phyloP scores from a whole-genome alignment of 2,888 invertebrate genomes.

The Glaucopsyche alexis region DNA sequence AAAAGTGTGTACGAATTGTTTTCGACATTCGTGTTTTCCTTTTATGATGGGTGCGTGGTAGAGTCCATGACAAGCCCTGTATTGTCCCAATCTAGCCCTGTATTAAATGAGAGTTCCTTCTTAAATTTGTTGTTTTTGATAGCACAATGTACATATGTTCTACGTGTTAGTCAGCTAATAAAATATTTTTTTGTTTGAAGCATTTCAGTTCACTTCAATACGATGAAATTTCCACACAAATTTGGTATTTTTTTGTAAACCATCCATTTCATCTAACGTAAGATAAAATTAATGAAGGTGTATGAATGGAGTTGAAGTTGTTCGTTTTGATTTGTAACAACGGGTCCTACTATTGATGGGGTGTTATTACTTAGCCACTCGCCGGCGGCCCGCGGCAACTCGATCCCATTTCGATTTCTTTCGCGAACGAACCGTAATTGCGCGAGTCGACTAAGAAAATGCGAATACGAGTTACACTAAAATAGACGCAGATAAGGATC shows the following conservation, averaged over 20 bases:
- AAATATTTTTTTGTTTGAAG: no score
- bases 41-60: not conserved
- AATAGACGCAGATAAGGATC: slow-evolving; percentile 64
- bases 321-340: slow-evolving; percentile 70
- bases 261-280: slow-evolving; percentile 35
- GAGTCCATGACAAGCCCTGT: no score
- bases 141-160: no score
- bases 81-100: no score
- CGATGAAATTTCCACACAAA: not conserved
- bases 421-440: slow-evolving; percentile 70
- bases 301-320: slow-evolving; percentile 61
- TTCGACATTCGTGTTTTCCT: not conserved
- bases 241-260: slow-evolving; percentile 18
- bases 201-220: no score
- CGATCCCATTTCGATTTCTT: slow-evolving; percentile 72
- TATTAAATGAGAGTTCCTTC: no score
- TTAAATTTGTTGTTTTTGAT: no score
- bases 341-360: slow-evolving; percentile 66
- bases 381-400: slow-evolving; percentile 60
- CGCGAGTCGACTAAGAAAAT: slow-evolving; percentile 41
- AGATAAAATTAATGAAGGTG: slow-evolving; percentile 37
- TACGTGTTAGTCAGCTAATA: no score
- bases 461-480: slow-evolving; percentile 55
- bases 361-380: slow-evolving; percentile 64
- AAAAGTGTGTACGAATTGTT: not conserved